Conservation (phyloP, 2,888 invertebrate species). For the Euzetes globulus region DNA sequence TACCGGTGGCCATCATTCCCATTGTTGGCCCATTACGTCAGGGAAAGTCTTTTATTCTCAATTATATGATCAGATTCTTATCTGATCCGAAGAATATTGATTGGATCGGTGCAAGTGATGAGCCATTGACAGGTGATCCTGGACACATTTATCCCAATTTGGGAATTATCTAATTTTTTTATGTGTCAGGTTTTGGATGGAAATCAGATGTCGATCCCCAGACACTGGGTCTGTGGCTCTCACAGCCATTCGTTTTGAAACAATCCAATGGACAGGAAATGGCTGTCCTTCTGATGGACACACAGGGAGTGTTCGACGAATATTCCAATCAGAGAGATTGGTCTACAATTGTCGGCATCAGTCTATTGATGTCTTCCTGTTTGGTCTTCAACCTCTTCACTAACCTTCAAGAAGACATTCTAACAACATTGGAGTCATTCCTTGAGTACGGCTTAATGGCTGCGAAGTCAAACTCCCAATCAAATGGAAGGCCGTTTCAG, state of each 20-base stretch:
- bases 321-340: not conserved
- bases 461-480: not conserved
- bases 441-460: not conserved
- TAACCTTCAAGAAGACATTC: not conserved
- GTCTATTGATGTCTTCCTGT: not conserved
- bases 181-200: not conserved
- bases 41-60: too few relatives aligned
- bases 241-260: not conserved
- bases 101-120: too few relatives aligned
- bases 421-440: not conserved
- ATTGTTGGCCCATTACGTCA: not conserved
- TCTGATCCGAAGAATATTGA: too few relatives aligned
- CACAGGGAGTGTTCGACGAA: not conserved
- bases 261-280: not conserved
- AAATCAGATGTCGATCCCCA: not conserved
- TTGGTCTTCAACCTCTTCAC: not conserved
- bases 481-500: not conserved
- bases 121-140: too few relatives aligned
- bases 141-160: too few relatives aligned
- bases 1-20: not conserved
- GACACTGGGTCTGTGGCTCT: not conserved
- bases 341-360: not conserved
- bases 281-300: not conserved
- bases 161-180: too few relatives aligned
- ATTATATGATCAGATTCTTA: too few relatives aligned